Base-by-base conservation (phyloP, 2,888 invertebrate species). In the Drosophila anomalata region DNA sequence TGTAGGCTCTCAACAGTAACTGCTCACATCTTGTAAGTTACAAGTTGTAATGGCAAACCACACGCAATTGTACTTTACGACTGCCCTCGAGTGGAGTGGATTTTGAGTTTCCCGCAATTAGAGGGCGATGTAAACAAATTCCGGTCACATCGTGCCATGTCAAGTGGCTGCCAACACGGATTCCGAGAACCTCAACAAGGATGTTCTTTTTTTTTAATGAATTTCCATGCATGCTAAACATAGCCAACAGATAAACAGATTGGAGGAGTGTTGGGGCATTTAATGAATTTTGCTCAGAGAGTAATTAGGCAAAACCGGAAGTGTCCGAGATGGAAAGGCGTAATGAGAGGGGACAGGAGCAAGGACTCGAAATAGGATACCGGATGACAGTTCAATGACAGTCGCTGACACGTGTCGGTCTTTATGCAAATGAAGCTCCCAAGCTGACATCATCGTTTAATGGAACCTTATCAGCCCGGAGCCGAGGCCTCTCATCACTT, bases 91-190 rank as follows among this genome's bases (percentile, higher is more conserved):
- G 48, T 53, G 39, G 63, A 71, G 81, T 59, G 73, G 58, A 52
- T 56, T 79, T 79, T 69, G 86, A 86, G 83, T 79, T 79, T 80
- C 55, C 75, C 73, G 73, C 80, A 86, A 79, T 81, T 83, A 77
- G 75, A 58, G 63, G 78, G 65, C 50, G 61, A 46, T 66, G 66
- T 41, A 66, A 66, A 69, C 79, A 70, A 68, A 73, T 62, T 54
- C 52, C 51, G 60, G 42, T 20, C 24, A 14, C n/a, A 50, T 20
- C 17, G 65, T 31, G 51, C 31, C 33, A 51, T 58, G 50, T 42
- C 24, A 17, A 60, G 63, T 52, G 50, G 20, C 51, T 46, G 58
- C 29, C 55, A 44, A 44, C 52, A 31, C 47, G 44, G 61, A 56
- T 62, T 50, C 42, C 44, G 29, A 63, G 63, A 68, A 71, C 57